Conservation (phyloP, 2,888 invertebrate genomes). For the Lordiphosa andalusiaca region DNA sequence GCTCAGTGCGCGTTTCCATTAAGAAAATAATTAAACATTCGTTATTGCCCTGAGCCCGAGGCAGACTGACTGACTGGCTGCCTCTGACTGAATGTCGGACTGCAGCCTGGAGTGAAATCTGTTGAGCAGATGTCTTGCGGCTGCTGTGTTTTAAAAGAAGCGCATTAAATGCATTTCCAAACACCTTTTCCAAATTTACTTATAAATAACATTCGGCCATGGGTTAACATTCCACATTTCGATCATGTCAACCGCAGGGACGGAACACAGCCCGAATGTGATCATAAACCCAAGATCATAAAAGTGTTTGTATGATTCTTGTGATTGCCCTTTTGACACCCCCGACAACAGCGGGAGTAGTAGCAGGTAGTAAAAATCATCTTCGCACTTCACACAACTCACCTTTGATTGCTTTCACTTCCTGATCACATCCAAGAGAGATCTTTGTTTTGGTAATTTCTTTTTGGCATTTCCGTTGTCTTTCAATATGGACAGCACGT, state of each 20-base stretch:
- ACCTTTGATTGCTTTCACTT: slow-evolving; percentile 34
- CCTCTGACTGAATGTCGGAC: slow-evolving; percentile 29
- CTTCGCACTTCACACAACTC: slow-evolving; percentile 50
- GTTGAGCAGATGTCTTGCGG: slow-evolving; percentile 67
- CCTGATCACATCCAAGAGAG: slow-evolving; percentile 23
- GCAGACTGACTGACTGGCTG: slow-evolving; percentile 20
- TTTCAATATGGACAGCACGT: slow-evolving; percentile 60
- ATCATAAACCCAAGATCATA: slow-evolving; percentile 42
- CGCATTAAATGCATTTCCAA: slow-evolving; percentile 63
- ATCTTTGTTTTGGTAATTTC: slow-evolving; percentile 37
- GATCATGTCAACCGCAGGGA: slow-evolving; percentile 44
- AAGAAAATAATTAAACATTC: slow-evolving; percentile 73
- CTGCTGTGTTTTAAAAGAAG: slow-evolving; percentile 48
- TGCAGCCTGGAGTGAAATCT: slow-evolving; percentile 57
- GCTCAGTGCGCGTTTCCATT: slow-evolving; percentile 64
- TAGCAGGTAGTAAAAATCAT: slow-evolving; percentile 69
- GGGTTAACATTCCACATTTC: slow-evolving; percentile 20
- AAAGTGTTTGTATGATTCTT: slow-evolving; percentile 62
- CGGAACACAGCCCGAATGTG: slow-evolving; percentile 23
- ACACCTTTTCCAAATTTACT: slow-evolving; percentile 54
- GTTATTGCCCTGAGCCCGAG: slow-evolving; percentile 37
- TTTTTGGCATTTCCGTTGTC: slow-evolving; percentile 67
- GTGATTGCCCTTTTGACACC: slow-evolving; percentile 49
- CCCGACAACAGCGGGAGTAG: slow-evolving; percentile 13
- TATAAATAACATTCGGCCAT: slow-evolving; percentile 19